phyloP scores from a whole-genome alignment of 2,113 vertebrate genomes.

The Trinectes maculatus region DNA sequence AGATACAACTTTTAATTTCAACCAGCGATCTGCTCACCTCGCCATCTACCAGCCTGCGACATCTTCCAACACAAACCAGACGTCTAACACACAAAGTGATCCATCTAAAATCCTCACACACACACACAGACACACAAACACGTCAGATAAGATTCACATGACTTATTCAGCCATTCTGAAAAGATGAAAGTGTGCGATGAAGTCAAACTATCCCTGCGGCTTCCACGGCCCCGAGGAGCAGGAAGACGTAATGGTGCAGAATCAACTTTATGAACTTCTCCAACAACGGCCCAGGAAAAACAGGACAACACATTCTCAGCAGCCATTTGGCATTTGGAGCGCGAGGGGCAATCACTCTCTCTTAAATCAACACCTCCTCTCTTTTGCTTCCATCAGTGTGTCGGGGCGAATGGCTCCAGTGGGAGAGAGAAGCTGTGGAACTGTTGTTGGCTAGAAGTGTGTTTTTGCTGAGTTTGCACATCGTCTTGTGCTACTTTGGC shows the following conservation, averaged over 20 bases:
- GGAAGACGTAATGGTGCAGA: slow-evolving; percentile 39
- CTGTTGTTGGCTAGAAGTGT: not conserved
- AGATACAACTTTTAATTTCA: slow-evolving; percentile 39
- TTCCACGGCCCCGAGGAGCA: slow-evolving; percentile 25
- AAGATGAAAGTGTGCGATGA: no score
- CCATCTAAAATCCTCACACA: slow-evolving; percentile 22
- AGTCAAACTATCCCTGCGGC: slow-evolving; percentile 15
- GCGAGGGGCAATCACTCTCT: slow-evolving; percentile 6
- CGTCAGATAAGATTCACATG: slow-evolving; percentile 30
- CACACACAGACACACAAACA: slow-evolving; percentile 10
- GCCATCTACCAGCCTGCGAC: slow-evolving; percentile 21
- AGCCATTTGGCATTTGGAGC: slow-evolving; percentile 25
- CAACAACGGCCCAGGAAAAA: slow-evolving; percentile 42
- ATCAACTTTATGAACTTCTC: slow-evolving; percentile 45
- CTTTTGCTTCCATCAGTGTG: slow-evolving; percentile 17
- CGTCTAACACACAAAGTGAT: slow-evolving; percentile 31
- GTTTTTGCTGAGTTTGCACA: slow-evolving; percentile 10
- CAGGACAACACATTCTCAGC: slow-evolving; percentile 5
- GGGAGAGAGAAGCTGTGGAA: slow-evolving; percentile 28
- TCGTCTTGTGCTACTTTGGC: not conserved
- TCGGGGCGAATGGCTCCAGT: slow-evolving; percentile 1
- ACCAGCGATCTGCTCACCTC: slow-evolving; percentile 41
- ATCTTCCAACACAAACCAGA: slow-evolving; percentile 33
- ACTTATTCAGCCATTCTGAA: slow-evolving; percentile 34
- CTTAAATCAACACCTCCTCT: slow-evolving; percentile 35